Evolutionary conservation across 2,797 vertebrate species (phyloP), one percentile per base, ranked within the genome.

Genomic region (Oophaga sylvatica): DNA sequence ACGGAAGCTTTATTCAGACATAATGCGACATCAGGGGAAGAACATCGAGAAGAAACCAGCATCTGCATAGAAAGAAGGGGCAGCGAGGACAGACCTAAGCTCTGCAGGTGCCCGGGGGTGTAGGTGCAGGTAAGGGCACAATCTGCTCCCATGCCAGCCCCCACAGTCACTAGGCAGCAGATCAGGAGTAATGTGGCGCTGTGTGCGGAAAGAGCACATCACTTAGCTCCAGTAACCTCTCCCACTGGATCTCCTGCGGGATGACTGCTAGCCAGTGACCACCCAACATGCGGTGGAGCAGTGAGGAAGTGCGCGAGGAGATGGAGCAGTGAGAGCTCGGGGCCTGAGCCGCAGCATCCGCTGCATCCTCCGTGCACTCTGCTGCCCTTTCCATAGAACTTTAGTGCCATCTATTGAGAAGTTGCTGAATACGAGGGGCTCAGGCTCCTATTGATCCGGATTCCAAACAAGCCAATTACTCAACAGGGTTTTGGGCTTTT

Each of bases 351-450:
- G 81, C 87, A 88, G 75, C 77, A 68, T 88, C 45, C 68, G 48
- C 45, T 59, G 62, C 29, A 17, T 81, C 70, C 83, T 86, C 11
- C 90, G 86, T 90, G 89, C 88, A 90, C 92, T 93, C 90, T 87
- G 87, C 86, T 96, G 95, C 95, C 95, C 94, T 96, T 95, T 95
- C 93, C 90, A 94, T 95, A 95, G 96, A 95, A 96, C 97, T 97
- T 95, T 96, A 96, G 96, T 97, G 96, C 96, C 97, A 97, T 97
- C 97, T 98, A 97, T 97, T 97, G 97, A 97, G 94, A 95, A 92
- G 4, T 73, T 53, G 91, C 89, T 29, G 93, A 91, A 92, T 31
- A 83, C 65, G 79, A 81, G 59, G 84, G 71, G 80, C 8, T 88
- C 90, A 75, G 90, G 91, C 90, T 90, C 90, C 90, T 92, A 92